phyloP scores from a whole-genome alignment of 92 coral and sea anemone species.

The Diadumene lineata region DNA sequence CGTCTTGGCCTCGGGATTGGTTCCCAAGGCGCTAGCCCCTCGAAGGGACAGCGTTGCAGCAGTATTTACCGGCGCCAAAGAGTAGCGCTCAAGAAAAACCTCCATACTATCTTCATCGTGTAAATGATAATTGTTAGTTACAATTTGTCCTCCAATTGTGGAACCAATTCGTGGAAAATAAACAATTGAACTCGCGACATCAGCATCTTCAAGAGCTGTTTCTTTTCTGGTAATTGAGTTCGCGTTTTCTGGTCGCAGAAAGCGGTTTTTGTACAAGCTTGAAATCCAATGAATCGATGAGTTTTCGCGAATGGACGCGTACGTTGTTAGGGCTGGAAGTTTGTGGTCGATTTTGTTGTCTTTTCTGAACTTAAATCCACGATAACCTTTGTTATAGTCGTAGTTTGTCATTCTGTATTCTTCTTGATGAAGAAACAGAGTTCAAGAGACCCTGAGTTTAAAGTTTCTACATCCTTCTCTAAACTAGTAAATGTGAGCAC shows the following conservation, averaged over 20 bases:
- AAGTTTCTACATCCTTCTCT: neutral
- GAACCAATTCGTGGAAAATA: constrained; percentile 36
- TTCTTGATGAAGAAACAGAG: neutral
- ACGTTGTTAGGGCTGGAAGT: constrained; percentile 57
- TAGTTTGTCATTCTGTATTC: constrained; percentile 60
- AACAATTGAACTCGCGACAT: constrained; percentile 2
- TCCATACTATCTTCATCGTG: constrained; percentile 29
- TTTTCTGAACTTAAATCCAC: constrained; percentile 70
- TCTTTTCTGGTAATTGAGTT: neutral
- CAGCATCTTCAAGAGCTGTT: neutral
- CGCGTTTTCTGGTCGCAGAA: constrained; percentile 9
- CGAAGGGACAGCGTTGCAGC: neutral
- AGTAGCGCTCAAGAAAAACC: constrained; percentile 14
- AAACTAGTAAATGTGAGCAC: too few relatives aligned
- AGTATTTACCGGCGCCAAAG: constrained; percentile 11
- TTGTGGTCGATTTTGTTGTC: constrained; percentile 54
- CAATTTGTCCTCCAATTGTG: neutral
- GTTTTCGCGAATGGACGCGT: constrained; percentile 47
- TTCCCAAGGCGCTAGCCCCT: neutral
- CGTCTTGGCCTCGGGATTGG: neutral
- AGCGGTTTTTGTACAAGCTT: constrained; percentile 27
- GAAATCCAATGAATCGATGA: constrained; percentile 47
- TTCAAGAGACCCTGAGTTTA: neutral
- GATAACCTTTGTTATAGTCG: constrained; percentile 77
- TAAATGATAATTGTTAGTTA: neutral